Evolutionary conservation across 2,888 invertebrate species (phyloP).

Genomic region (Meteorus colon): DNA sequence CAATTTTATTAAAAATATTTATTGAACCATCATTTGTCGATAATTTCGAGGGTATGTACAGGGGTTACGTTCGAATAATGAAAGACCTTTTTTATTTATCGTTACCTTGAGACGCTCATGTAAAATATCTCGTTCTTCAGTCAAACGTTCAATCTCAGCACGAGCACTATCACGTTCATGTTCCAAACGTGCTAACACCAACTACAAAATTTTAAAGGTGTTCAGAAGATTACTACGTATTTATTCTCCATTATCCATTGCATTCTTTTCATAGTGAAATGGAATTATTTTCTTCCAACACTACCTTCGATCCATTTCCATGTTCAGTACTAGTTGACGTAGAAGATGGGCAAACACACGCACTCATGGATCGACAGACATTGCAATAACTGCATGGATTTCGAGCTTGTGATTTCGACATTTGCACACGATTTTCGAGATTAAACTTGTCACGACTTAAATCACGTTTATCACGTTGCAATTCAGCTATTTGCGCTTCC

Average conservation of each 20-base stretch:
- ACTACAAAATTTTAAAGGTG: slow-evolving; percentile 59
- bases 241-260: neutral
- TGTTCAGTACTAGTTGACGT: slow-evolving; percentile 34
- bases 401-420: slow-evolving; percentile 55
- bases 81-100: neutral
- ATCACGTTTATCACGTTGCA: slow-evolving; percentile 73
- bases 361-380: slow-evolving; percentile 52
- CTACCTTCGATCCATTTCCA: slow-evolving; percentile 50
- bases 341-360: slow-evolving; percentile 52
- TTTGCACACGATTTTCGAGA: slow-evolving; percentile 71
- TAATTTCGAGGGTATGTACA: neutral
- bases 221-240: neutral
- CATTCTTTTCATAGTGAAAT: neutral
- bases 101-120: slow-evolving; percentile 76
- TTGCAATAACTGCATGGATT: slow-evolving; percentile 57
- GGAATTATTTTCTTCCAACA: slow-evolving; percentile 54
- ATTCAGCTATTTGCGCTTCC: slow-evolving; percentile 68
- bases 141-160: slow-evolving; percentile 76
- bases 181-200: slow-evolving; percentile 71
- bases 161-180: slow-evolving; percentile 77
- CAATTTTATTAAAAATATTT: neutral
- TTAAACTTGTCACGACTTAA: slow-evolving; percentile 72
- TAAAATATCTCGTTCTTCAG: slow-evolving; percentile 77
- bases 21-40: neutral
- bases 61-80: slow-evolving; percentile 4